Evolutionary conservation across 2,113 vertebrate species (phyloP), one percentile per base, ranked within the genome.

Genomic region (Formicarius rufipectus): DNA sequence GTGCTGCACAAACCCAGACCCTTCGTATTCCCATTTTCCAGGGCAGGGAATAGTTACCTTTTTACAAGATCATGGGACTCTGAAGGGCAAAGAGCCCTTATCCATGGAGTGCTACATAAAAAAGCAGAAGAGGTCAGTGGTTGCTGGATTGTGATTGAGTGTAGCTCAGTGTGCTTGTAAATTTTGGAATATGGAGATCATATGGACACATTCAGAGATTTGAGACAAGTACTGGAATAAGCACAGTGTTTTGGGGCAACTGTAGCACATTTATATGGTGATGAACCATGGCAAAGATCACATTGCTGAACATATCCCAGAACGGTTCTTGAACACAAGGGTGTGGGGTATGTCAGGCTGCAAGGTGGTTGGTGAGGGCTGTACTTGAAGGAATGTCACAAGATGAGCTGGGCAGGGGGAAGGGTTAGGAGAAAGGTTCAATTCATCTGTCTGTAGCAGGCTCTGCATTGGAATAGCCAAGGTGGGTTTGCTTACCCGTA

Each of bases 401-500:
- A 58, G 45, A 16, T 62, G 1, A 12, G 10, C 25, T 74, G 45
- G 59, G 67, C 64, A 33, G 25, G 42, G 24, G 19, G 19, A 25
- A 45, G 12, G 20, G 28, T 77, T 13, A 6, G 58, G 49, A 47
- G 72, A 3, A 53, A 14, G 60, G 47, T 31, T 67, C 40, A 33
- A 42, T 31, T 33, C 19, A 15, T 62, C 42, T 11, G 3, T 52
- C 66, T 35, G 33, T 28, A 63, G 58, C 15, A 15, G 45, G 47
- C 56, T 75, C 44, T 67, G 58, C 0, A 0, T 1, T 37, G 22
- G 33, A 63, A 10, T 28, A 35, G 42, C 72, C 59, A 10, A 3
- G 10, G 37, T 30, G 8, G 6, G 12, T 67, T 84, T 62, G 31
- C 24, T 53, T 39, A n/a, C 28, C n/a, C 3, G 0, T 0, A 8